A percentile compares a stretch with the other conserved stretches of the same genome.
phyloP scores from a whole-genome alignment of 2,888 invertebrate species.

The Drosophila meridionalis region DNA sequence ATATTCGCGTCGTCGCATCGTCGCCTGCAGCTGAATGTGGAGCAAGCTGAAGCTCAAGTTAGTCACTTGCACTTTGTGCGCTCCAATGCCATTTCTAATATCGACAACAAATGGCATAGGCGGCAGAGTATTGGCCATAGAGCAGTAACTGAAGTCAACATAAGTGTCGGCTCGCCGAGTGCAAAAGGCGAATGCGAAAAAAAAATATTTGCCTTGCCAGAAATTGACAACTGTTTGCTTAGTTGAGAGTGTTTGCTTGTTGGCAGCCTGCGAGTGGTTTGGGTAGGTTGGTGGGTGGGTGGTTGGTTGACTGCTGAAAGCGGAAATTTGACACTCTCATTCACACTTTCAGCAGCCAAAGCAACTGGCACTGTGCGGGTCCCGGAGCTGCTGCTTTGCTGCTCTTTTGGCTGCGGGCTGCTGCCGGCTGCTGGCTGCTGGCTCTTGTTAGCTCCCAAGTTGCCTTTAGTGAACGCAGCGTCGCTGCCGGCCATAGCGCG shows the following conservation, averaged over 20 bases:
- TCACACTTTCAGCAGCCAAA: slow-evolving; percentile 64
- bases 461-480: slow-evolving; percentile 19
- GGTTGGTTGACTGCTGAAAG: slow-evolving; percentile 44
- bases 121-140: slow-evolving; percentile 38
- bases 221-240: slow-evolving; percentile 80
- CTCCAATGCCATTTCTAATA: slow-evolving; percentile 65
- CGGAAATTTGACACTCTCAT: slow-evolving; percentile 79
- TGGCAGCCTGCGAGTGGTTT: neutral
- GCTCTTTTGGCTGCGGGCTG: neutral
- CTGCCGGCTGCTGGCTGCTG: slow-evolving; percentile 6
- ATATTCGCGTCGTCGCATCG: slow-evolving; percentile 32
- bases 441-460: neutral
- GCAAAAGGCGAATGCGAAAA: slow-evolving; percentile 64
- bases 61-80: slow-evolving; percentile 47
- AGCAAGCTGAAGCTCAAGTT: neutral
- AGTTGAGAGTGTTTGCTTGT: slow-evolving; percentile 73
- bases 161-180: slow-evolving; percentile 52
- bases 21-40: slow-evolving; percentile 20
- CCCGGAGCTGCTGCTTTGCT: neutral
- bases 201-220: slow-evolving; percentile 74
- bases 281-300: neutral
- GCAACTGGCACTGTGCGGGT: slow-evolving; percentile 19
- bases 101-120: slow-evolving; percentile 44
- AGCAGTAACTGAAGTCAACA: slow-evolving; percentile 49
- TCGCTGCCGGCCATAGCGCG: slow-evolving; percentile 52